These are phyloP conservation scores for Conus betulinus DNA, from an alignment of 1,140 invertebrate species.

Conservation along the genomic window DNA sequence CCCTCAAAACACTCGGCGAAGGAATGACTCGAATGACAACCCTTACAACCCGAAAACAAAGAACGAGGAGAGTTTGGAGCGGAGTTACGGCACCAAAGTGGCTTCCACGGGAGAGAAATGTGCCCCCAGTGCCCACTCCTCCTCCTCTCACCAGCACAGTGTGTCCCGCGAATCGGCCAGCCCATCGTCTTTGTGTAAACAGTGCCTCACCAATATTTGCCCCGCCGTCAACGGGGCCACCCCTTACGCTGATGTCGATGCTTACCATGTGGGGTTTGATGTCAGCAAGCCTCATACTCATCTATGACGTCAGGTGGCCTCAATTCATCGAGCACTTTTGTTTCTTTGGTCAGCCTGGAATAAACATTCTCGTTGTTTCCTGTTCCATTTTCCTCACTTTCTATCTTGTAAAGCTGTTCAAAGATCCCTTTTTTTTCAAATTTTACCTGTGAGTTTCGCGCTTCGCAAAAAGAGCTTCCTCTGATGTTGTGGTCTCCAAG, in stretches of 20 bases:
- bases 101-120: not conserved
- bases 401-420: not conserved
- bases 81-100: not conserved
- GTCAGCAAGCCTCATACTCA: slow-evolving; percentile 16
- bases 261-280: slow-evolving; percentile 13
- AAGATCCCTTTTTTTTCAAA: no score
- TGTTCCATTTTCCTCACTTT: not conserved
- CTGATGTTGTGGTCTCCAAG: no score
- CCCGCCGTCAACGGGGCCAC: not conserved
- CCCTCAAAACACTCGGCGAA: no score
- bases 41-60: no score
- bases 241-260: not conserved
- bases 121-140: not conserved
- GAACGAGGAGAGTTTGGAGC: no score
- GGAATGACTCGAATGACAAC: no score
- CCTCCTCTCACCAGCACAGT: slow-evolving; percentile 1
- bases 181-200: slow-evolving; percentile 11
- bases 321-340: no score
- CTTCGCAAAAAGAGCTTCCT: no score
- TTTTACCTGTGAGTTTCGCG: no score
- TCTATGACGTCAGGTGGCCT: not conserved
- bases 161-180: not conserved
- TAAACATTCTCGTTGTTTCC: not conserved
- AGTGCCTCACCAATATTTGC: slow-evolving; percentile 6
- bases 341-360: no score